Percentiles rank a stretch among this genome's conserved stretches.
These are phyloP conservation scores for Sus cebifrons DNA, from an alignment of 2,797 vertebrate genomes.

Conservation along the genomic window DNA sequence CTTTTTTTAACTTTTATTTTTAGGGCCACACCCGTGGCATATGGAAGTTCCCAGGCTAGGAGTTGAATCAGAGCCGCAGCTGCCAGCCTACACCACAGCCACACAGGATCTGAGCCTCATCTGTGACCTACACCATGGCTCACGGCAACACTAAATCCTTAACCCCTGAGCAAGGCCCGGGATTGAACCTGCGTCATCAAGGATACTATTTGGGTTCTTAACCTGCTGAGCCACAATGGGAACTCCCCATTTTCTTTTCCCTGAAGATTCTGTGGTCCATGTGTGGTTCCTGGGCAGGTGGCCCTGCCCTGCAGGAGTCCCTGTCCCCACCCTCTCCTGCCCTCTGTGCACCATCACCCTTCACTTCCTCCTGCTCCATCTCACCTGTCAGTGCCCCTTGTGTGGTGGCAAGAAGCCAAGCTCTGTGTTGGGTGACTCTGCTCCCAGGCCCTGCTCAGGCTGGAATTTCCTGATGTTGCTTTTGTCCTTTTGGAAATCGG, in stretches of 20 bases:
- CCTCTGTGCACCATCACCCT: neutral
- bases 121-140: too few species aligned
- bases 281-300: too few species aligned
- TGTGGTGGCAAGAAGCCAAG: neutral
- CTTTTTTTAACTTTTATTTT: neutral
- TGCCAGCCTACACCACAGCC: too few species aligned
- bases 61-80: too few species aligned
- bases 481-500: neutral
- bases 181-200: too few species aligned
- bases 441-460: neutral
- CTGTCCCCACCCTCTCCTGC: neutral
- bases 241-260: neutral
- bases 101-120: too few species aligned
- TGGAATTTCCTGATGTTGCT: neutral
- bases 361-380: neutral
- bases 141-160: too few species aligned
- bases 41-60: too few species aligned
- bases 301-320: neutral
- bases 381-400: neutral
- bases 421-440: neutral
- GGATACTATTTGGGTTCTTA: too few species aligned
- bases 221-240: too few species aligned
- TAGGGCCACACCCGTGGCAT: too few species aligned
- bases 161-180: too few species aligned
- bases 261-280: neutral